Conservation (phyloP, 2,888 invertebrate species). For the Cosmorhoe ocellata region DNA sequence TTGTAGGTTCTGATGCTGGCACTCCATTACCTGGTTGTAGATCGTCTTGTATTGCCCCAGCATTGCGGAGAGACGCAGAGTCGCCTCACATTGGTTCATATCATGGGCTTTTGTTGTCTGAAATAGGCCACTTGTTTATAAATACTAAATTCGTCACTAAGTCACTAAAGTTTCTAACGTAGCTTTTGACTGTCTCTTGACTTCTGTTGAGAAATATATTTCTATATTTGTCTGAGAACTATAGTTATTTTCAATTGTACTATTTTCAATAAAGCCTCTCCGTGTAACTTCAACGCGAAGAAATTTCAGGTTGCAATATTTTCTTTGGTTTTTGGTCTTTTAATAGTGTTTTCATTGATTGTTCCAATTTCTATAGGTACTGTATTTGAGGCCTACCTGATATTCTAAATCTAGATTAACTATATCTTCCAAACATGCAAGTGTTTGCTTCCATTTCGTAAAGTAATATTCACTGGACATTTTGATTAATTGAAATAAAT, state of each 20-base stretch:
- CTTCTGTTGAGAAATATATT: too few species aligned
- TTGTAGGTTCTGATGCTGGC: constrained; percentile 57
- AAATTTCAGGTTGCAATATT: too few species aligned
- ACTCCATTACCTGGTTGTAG: constrained; percentile 57
- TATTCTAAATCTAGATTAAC: constrained; percentile 49
- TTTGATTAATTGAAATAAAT: constrained; percentile 39
- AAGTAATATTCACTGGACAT: constrained; percentile 68
- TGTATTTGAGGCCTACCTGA: constrained; percentile 47
- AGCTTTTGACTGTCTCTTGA: too few species aligned
- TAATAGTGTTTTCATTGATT: too few species aligned
- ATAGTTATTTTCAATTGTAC: too few species aligned
- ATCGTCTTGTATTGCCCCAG: constrained; percentile 53
- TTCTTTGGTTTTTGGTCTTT: too few species aligned
- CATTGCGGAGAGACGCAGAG: constrained; percentile 46
- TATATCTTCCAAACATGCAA: constrained; percentile 43
- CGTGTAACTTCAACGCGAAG: too few species aligned
- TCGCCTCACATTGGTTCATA: constrained; percentile 50
- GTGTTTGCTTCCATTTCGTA: constrained; percentile 52
- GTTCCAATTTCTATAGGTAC: too few species aligned
- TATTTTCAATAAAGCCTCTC: too few species aligned
- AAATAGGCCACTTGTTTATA: not conserved
- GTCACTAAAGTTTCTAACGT: too few species aligned
- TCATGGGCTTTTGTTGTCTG: constrained; percentile 55
- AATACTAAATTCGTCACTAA: too few species aligned
- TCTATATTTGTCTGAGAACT: too few species aligned